Evolutionary conservation across 2,113 vertebrate species (phyloP).

Genomic region (Phylloscopus trochiloides): DNA sequence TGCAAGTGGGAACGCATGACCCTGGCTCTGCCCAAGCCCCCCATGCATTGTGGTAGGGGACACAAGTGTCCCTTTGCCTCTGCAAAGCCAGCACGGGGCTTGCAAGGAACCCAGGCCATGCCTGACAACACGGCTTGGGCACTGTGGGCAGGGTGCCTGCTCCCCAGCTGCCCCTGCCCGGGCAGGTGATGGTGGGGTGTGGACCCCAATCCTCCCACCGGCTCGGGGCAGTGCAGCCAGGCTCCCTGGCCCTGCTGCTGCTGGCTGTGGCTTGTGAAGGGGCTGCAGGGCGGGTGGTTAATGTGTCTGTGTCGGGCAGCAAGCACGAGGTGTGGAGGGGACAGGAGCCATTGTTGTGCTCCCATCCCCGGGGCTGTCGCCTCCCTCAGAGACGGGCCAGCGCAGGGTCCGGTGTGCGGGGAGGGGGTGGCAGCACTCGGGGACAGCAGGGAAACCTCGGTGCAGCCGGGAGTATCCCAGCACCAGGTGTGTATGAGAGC

Average conservation of each 20-base stretch:
- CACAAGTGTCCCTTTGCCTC: neutral
- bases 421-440: neutral
- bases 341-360: neutral
- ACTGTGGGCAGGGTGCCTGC: neutral
- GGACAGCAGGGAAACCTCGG: neutral
- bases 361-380: neutral
- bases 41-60: fast-evolving
- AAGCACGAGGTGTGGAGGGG: fast-evolving
- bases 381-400: neutral
- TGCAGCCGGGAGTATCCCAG: neutral
- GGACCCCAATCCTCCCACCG: fast-evolving
- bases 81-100: neutral
- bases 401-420: neutral
- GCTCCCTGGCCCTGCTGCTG: neutral
- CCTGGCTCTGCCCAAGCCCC: neutral
- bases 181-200: neutral
- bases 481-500: neutral
- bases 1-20: fast-evolving
- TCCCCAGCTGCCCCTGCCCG: neutral
- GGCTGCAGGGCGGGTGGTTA: neutral
- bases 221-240: fast-evolving
- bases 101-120: neutral
- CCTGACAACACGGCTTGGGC: neutral
- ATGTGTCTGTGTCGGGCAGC: neutral
- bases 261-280: neutral